phyloP scores from a whole-genome alignment of 2,797 vertebrate genomes.

The Cetoscarus ocellatus region DNA sequence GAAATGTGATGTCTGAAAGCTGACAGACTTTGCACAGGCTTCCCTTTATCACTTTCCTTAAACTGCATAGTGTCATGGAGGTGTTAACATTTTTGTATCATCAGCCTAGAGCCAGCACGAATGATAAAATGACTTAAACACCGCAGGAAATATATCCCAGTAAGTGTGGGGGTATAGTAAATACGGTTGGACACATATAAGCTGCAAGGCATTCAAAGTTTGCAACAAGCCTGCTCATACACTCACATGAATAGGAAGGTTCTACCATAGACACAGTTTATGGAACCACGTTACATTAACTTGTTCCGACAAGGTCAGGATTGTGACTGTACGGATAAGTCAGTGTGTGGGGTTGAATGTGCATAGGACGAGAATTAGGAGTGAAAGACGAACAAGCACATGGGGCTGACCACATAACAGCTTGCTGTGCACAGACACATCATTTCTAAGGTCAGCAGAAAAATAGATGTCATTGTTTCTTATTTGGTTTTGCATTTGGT shows the following conservation, averaged over 20 bases:
- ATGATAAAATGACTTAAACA: slow-evolving; percentile 41
- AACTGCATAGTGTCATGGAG: slow-evolving; percentile 59
- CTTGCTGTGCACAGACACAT: slow-evolving; percentile 18
- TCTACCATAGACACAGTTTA: slow-evolving; percentile 18
- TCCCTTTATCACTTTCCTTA: slow-evolving; percentile 32
- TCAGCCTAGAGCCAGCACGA: slow-evolving; percentile 35
- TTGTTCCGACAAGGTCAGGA: slow-evolving; percentile 68
- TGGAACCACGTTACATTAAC: slow-evolving; percentile 37
- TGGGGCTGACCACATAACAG: slow-evolving; percentile 37
- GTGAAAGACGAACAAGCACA: slow-evolving; percentile 57
- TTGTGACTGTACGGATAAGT: slow-evolving; percentile 61
- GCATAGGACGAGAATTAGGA: slow-evolving; percentile 44
- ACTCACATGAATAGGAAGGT: slow-evolving; percentile 20
- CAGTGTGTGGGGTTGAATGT: slow-evolving; percentile 36
- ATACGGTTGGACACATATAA: slow-evolving; percentile 48
- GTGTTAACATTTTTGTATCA: slow-evolving; percentile 54
- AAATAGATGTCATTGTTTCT: slow-evolving; percentile 23
- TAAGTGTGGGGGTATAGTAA: slow-evolving; percentile 26
- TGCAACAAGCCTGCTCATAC: slow-evolving; percentile 27
- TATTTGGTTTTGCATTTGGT: slow-evolving; percentile 18
- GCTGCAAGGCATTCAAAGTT: slow-evolving; percentile 58
- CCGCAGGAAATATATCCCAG: slow-evolving; percentile 22
- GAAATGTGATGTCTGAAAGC: slow-evolving; percentile 34
- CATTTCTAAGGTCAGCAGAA: slow-evolving; percentile 37
- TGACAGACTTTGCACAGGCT: slow-evolving; percentile 48